These are phyloP conservation scores for Vidua macroura DNA, from an alignment of 2,113 vertebrate species.

Conservation along the genomic window DNA sequence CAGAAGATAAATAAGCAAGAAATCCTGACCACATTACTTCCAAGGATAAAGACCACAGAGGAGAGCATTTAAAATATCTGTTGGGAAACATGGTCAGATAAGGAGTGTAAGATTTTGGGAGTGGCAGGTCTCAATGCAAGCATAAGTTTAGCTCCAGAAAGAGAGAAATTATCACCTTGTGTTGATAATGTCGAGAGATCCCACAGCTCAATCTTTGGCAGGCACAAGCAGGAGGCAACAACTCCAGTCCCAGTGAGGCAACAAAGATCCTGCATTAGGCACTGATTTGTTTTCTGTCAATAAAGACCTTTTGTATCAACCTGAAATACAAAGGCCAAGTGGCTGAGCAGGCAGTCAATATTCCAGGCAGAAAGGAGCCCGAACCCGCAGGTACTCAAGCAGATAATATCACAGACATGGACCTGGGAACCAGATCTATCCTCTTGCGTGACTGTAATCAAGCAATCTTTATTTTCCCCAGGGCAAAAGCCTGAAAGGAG, in stretches of 20 bases:
- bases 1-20: not conserved
- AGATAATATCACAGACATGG: not conserved
- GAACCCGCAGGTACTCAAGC: not conserved
- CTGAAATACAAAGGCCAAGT: not conserved
- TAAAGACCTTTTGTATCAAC: slow-evolving; percentile 8
- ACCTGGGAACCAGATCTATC: slow-evolving; percentile 7
- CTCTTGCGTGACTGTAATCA: not conserved
- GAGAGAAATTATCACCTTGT: not conserved
- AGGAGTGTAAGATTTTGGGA: not conserved
- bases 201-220: not conserved
- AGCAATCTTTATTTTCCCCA: not conserved
- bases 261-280: not conserved
- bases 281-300: not conserved
- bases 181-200: not conserved
- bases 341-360: slow-evolving; percentile 27
- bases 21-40: not conserved
- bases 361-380: slow-evolving; percentile 1
- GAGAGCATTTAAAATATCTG: not conserved
- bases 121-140: not conserved
- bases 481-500: slow-evolving; percentile 3
- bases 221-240: not conserved
- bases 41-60: not conserved
- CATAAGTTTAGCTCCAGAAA: not conserved
- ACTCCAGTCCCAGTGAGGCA: not conserved
- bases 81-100: not conserved